phyloP scores from a whole-genome alignment of 1,140 invertebrate species.

The Apis dorsata region DNA sequence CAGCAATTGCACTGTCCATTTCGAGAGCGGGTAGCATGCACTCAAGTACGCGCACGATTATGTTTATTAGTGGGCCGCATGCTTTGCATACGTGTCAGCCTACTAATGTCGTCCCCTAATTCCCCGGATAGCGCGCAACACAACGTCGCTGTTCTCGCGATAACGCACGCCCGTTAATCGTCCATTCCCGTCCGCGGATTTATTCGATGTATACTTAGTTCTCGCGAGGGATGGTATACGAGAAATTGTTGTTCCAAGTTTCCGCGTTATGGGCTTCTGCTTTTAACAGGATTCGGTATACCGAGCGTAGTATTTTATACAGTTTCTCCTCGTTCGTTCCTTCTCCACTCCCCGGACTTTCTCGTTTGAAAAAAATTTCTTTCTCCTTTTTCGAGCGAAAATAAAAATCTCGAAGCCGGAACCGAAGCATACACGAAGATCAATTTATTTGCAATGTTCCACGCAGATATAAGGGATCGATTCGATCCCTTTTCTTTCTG shows the following conservation, averaged over 20 bases:
- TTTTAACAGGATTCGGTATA: neutral
- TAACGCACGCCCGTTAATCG: conserved; percentile 17
- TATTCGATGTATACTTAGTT: neutral
- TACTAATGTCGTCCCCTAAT: conserved; percentile 34
- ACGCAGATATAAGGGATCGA: neutral
- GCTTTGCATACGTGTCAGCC: conserved; percentile 2
- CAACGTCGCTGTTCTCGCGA: conserved; percentile 2
- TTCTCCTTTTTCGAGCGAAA: too few species aligned
- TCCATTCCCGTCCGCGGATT: conserved; percentile 1
- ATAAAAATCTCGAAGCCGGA: too few species aligned
- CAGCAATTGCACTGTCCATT: conserved; percentile 49
- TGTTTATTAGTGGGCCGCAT: conserved; percentile 47
- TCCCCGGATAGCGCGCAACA: neutral
- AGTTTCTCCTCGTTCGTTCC: too few species aligned
- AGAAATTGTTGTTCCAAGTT: neutral
- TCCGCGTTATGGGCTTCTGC: neutral
- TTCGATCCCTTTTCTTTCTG: neutral
- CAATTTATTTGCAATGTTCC: too few species aligned
- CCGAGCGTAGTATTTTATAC: too few species aligned
- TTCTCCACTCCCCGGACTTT: too few species aligned
- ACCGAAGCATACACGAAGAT: too few species aligned
- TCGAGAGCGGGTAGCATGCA: conserved; percentile 37
- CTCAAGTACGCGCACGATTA: conserved; percentile 51
- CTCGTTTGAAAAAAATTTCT: too few species aligned
- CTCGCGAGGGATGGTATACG: neutral